Conservation (phyloP, 2,797 vertebrate genomes). For the Knipowitschia caucasica region DNA sequence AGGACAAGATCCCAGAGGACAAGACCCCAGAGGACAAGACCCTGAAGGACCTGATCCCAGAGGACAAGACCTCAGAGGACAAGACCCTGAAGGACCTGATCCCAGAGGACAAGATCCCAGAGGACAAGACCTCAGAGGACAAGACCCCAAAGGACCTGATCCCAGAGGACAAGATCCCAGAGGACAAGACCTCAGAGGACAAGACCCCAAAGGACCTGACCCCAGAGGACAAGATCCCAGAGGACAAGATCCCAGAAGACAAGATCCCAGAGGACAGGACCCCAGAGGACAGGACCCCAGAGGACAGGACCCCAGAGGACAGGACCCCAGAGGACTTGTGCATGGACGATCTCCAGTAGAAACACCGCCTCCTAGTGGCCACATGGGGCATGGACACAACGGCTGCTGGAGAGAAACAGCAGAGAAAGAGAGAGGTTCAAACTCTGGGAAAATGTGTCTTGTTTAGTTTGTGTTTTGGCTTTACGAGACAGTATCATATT, state of each 20-base stretch:
- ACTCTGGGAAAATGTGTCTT: too few relatives aligned
- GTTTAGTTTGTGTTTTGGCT: too few relatives aligned
- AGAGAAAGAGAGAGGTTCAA: conserved; percentile 21
- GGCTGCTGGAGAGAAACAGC: conserved; percentile 13
- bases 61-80: conserved; percentile 90
- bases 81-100: too few relatives aligned
- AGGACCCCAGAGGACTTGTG: conserved; percentile 88
- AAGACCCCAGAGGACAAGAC: conserved; percentile 95
- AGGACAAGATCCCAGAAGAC: conserved; percentile 89
- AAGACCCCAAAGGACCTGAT: conserved; percentile 89
- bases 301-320: conserved; percentile 89
- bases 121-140: conserved; percentile 87
- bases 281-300: conserved; percentile 91
- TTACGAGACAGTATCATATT: too few relatives aligned
- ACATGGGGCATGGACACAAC: conserved; percentile 19
- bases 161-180: conserved; percentile 91
- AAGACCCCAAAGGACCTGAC: conserved; percentile 89
- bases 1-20: conserved; percentile 90
- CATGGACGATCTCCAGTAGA: conserved; percentile 81
- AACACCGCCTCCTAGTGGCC: conserved; percentile 33
- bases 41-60: conserved; percentile 83
- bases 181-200: conserved; percentile 87
- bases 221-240: conserved; percentile 91
- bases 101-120: conserved; percentile 91
- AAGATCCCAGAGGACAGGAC: conserved; percentile 88